Base-by-base conservation (phyloP, 1,140 invertebrate species). In the Neodiprion lecontei region DNA sequence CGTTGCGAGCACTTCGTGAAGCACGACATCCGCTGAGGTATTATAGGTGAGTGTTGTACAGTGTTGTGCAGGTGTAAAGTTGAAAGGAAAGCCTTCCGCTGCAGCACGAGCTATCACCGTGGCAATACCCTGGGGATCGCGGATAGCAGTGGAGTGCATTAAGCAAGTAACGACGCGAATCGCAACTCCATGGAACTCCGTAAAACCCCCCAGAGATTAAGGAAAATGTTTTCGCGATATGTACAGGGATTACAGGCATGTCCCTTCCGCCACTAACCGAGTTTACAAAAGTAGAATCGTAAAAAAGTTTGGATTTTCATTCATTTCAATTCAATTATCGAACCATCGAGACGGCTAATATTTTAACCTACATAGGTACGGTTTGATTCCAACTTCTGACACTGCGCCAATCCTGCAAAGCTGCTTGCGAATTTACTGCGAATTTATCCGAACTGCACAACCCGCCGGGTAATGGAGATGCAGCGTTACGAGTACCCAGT, bases 1-100 rank as follows among this genome's bases (percentile, higher is more conserved):
- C 28, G 28, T 40, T 1, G 28, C 28, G 28, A 40, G 28, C 28
- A 40, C 28, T 40, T 5, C 28, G 1, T 5, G 28, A 40, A 40
- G 28, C 28, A 40, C 28, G 28, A 40, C 5, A 40, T 40, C 28
- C 28, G 5, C 28, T 40, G 28, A 40, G 5, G 28, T 40, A 40
- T 40, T 40, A 40, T 2, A 40, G 28, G 28, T 40, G 28, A 40
- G 28, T 40, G 28, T 40, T 5, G 28, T 40, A 40, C 28, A 40
- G 28, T 5, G 28, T 40, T 5, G 28, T 40, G 28, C 28, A 40
- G 11, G 53, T 61, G 53, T 61, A 61, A 61, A 61, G 53, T 61
- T 61, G 53, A 61, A 61, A 61, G 53, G 53, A 61, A 61, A 61
- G n/a, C 53, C 53, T 61, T 61, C 53, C 53, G 9, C 53, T 61